phyloP scores from a whole-genome alignment of 2,888 invertebrate species.

The Perithous albicinctus region DNA sequence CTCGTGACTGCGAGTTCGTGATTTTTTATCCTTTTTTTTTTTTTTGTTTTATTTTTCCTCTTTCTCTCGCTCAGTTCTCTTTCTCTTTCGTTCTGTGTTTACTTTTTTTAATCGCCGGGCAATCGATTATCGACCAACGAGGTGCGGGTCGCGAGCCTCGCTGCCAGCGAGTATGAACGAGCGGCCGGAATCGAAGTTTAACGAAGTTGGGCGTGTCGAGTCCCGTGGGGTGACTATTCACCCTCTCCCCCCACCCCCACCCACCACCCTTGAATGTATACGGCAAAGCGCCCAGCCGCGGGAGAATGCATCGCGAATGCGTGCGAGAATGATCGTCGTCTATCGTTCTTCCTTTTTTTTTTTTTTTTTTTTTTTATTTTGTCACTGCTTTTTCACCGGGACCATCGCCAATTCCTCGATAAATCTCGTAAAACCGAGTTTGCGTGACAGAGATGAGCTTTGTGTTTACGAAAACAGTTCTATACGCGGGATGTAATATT shows the following conservation, averaged over 20 bases:
- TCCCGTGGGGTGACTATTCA: slow-evolving; percentile 60
- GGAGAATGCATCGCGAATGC: slow-evolving; percentile 54
- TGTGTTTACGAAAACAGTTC: not conserved
- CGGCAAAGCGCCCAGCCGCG: slow-evolving; percentile 32
- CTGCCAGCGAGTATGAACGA: slow-evolving; percentile 67
- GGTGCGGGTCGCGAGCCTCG: slow-evolving; percentile 59
- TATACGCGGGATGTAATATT: not conserved
- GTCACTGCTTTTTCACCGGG: slow-evolving; percentile 21
- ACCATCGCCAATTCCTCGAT: slow-evolving; percentile 28
- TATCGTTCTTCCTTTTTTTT: no score
- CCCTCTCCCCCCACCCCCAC: slow-evolving; percentile 24
- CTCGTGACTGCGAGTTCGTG: slow-evolving; percentile 58
- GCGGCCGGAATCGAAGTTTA: slow-evolving; percentile 81
- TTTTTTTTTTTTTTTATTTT: slow-evolving; percentile 20
- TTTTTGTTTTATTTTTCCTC: no score
- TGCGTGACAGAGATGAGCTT: slow-evolving; percentile 24
- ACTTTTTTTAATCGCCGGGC: slow-evolving; percentile 79
- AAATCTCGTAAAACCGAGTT: slow-evolving; percentile 22
- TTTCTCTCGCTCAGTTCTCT: slow-evolving; percentile 27
- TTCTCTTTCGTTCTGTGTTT: slow-evolving; percentile 68
- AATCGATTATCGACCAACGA: slow-evolving; percentile 79
- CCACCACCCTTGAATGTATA: slow-evolving; percentile 2
- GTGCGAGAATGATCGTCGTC: slow-evolving; percentile 53
- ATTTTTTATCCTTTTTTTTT: no score
- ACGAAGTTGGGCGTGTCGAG: slow-evolving; percentile 79